A percentile compares a stretch with the other conserved stretches of the same genome.
Conservation (phyloP, 2,888 invertebrate species). For the Oscheius sp. region DNA sequence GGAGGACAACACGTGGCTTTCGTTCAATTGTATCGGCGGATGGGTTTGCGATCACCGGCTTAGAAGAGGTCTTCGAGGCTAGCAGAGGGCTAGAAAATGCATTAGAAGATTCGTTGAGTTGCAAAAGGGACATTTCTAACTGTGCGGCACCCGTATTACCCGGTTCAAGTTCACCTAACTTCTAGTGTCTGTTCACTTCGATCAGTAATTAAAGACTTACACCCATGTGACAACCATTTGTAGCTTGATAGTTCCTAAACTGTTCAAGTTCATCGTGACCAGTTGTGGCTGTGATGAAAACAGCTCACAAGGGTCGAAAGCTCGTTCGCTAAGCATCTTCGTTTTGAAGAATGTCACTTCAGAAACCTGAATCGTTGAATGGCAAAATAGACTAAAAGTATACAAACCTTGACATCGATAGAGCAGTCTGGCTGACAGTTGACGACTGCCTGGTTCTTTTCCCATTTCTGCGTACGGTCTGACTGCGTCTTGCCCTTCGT, state of each 20-base stretch:
- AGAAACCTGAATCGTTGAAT: slow-evolving; percentile 47
- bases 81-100: slow-evolving; percentile 55
- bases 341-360: slow-evolving; percentile 68
- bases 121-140: too few species aligned
- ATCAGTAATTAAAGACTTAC: slow-evolving; percentile 73
- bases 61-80: slow-evolving; percentile 51
- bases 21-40: slow-evolving; percentile 42
- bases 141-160: too few species aligned
- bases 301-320: slow-evolving; percentile 78
- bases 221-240: slow-evolving; percentile 78
- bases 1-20: slow-evolving; percentile 51
- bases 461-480: slow-evolving; percentile 76
- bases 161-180: too few species aligned
- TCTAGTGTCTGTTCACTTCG: too few species aligned
- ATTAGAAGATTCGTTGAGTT: too few species aligned
- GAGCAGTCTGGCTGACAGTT: slow-evolving; percentile 77
- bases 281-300: slow-evolving; percentile 78
- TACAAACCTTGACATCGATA: slow-evolving; percentile 76
- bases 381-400: neutral
- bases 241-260: slow-evolving; percentile 78
- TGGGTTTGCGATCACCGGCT: slow-evolving; percentile 22
- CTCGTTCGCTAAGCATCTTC: slow-evolving; percentile 75
- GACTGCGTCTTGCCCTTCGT: slow-evolving; percentile 72
- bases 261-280: slow-evolving; percentile 79
- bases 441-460: slow-evolving; percentile 74